Conservation (phyloP, 2,888 invertebrate species). For the Drosophila kuntzei region DNA sequence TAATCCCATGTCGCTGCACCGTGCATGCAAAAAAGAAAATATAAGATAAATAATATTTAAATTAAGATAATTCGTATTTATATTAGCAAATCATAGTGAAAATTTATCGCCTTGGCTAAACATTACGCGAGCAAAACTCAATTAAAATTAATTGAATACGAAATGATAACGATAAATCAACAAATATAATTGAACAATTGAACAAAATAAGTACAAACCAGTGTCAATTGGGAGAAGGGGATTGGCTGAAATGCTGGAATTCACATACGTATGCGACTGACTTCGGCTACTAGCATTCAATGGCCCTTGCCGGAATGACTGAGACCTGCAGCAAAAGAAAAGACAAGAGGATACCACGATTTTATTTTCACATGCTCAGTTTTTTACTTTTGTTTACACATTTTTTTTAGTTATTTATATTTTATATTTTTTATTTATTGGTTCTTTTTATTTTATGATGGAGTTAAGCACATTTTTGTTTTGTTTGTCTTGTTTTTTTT, state of each 20-base stretch:
- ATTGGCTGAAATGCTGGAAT: slow-evolving; percentile 96
- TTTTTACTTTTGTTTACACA: slow-evolving; percentile 44
- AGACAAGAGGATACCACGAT: slow-evolving; percentile 86
- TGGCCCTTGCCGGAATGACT: slow-evolving; percentile 93
- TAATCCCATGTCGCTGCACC: slow-evolving; percentile 86
- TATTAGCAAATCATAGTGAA: slow-evolving; percentile 33
- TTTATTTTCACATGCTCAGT: slow-evolving; percentile 83
- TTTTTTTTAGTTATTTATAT: slow-evolving; percentile 7
- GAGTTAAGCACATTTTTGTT: slow-evolving; percentile 56
- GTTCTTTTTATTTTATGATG: slow-evolving; percentile 26
- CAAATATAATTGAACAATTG: slow-evolving; percentile 71
- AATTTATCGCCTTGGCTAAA: slow-evolving; percentile 47
- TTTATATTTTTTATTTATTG: slow-evolving; percentile 15
- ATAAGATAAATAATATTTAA: slow-evolving; percentile 28
- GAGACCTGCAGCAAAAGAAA: slow-evolving; percentile 91
- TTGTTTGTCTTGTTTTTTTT: slow-evolving; percentile 35
- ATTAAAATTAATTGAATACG: slow-evolving; percentile 16
- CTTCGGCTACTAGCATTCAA: slow-evolving; percentile 86
- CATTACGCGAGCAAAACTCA: slow-evolving; percentile 55
- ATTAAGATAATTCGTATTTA: slow-evolving; percentile 32
- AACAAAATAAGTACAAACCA: slow-evolving; percentile 87
- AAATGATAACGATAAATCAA: slow-evolving; percentile 64
- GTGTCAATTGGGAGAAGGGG: slow-evolving; percentile 96
- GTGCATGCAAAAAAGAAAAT: slow-evolving; percentile 35
- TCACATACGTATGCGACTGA: slow-evolving; percentile 89